Conservation (phyloP, 2,113 vertebrate species). For the Apteryx mantelli region DNA sequence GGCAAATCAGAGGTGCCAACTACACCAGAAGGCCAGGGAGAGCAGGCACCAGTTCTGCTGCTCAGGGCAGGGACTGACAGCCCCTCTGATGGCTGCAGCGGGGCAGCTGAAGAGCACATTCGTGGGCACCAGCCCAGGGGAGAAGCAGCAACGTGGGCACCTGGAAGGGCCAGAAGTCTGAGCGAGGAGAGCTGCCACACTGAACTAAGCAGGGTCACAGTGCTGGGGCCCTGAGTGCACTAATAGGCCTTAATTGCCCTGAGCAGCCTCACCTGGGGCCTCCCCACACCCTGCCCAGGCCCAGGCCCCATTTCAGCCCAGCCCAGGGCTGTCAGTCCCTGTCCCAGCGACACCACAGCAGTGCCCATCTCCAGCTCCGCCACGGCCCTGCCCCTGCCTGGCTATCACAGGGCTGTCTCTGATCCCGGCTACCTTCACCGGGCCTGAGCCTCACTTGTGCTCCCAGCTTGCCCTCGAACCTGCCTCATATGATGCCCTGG, state of each 20-base stretch:
- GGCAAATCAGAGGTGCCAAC: neutral
- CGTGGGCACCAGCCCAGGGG: neutral
- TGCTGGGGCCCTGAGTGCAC: accelerated
- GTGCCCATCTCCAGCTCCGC: neutral
- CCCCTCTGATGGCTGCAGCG: neutral
- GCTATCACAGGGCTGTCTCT: neutral
- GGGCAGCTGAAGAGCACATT: neutral
- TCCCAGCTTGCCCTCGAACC: neutral
- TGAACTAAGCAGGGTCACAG: neutral
- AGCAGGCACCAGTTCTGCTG: neutral
- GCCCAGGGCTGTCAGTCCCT: neutral
- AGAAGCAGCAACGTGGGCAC: neutral
- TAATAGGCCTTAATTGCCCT: neutral
- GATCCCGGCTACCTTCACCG: neutral
- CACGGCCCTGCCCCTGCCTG: neutral
- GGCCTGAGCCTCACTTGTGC: neutral
- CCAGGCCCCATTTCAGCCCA: neutral
- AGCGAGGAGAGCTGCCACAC: neutral
- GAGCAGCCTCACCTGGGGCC: neutral
- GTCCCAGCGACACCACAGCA: neutral
- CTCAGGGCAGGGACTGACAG: neutral
- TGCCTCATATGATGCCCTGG: neutral
- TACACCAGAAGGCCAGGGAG: neutral
- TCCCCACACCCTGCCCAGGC: neutral
- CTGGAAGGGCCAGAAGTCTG: neutral